Base-by-base conservation (phyloP, 2,888 invertebrate species). In the Formica aserva region DNA sequence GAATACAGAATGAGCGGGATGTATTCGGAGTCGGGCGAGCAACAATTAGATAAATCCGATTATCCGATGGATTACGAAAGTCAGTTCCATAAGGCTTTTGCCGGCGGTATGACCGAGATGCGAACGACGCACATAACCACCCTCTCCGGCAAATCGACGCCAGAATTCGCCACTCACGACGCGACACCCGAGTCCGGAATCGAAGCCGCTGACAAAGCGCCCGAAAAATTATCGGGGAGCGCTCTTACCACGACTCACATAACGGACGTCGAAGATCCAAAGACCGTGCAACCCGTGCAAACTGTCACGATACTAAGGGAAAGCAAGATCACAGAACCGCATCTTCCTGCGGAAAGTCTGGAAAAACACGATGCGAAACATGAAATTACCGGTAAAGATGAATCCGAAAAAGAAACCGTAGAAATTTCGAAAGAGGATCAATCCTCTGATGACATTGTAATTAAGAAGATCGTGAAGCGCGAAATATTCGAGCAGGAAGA, bases 41-140 rank as follows among this genome's bases (percentile, higher is more conserved):
- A 26, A 29, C 81, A 66, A 18, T 9, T 77, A 48, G 83, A 72
- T 5, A 75, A 72, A 1, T 62, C 90, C 0, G 86, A 83, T 6
- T 91, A 80, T 84, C 90, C 67, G 88, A 88, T 81, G 45, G 93
- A 92, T 26, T 94, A 93, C 75, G 94, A 94, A 83, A 94, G 92
- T 66, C 94, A 93, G n/a, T 94, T 94, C 62, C 94, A 94, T 67
- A 94, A 94, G 75, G 94, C 94, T 1, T 95, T 94, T 72, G 91
- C 94, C 5, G 93, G 93, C 18, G 94, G 94, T 11, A 94, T 95
- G 93, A 94, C 94, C 4, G 95, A 95, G 85, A 94, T 95, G 18
- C 90, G 94, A 29, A 94, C 94, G 0, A 94, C 94, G 5, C 94
- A 95, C 74, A 94, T 94, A 60, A 94, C 95, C 9, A 94, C 94